Evolutionary conservation across 2,797 vertebrate genomes (phyloP).

Genomic region (Chelon auratus): DNA sequence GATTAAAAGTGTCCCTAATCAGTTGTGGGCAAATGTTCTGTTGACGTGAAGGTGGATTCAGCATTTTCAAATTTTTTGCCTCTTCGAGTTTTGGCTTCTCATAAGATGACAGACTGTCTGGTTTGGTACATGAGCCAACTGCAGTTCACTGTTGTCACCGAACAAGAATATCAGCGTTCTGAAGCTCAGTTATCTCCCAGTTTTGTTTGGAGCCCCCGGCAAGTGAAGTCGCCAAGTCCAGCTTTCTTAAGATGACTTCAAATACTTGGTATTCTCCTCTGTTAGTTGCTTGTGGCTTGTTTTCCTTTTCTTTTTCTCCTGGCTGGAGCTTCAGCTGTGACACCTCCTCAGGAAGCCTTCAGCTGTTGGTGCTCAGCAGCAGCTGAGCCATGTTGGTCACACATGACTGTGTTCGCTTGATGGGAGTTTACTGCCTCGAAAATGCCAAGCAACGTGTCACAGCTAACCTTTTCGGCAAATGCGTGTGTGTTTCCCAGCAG

Average conservation of each 20-base stretch:
- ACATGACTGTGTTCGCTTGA: constrained; percentile 53
- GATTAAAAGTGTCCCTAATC: constrained; percentile 9
- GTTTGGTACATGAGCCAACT: neutral
- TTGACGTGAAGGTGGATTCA: constrained; percentile 8
- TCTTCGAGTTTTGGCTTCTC: constrained; percentile 15
- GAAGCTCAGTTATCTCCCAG: constrained; percentile 11
- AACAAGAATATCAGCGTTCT: constrained; percentile 19
- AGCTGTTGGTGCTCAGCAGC: constrained; percentile 38
- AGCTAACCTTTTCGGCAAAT: constrained; percentile 58
- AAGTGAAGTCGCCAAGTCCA: constrained; percentile 13
- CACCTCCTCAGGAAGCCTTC: constrained; percentile 36
- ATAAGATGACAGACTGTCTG: constrained; percentile 12
- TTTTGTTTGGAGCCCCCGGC: constrained; percentile 20
- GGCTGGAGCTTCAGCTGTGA: neutral
- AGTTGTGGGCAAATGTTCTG: neutral
- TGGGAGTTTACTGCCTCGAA: constrained; percentile 52
- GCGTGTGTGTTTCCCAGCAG: constrained; percentile 10
- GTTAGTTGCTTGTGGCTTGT: constrained; percentile 2
- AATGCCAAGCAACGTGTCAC: constrained; percentile 60
- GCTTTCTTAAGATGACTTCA: constrained; percentile 21
- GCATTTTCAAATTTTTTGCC: neutral
- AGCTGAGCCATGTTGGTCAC: constrained; percentile 49
- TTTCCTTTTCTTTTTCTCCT: neutral
- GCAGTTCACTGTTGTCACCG: constrained; percentile 21
- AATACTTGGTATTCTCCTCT: constrained; percentile 23